Base-by-base conservation (phyloP, 2,888 invertebrate species). In the Eulithis prunata region DNA sequence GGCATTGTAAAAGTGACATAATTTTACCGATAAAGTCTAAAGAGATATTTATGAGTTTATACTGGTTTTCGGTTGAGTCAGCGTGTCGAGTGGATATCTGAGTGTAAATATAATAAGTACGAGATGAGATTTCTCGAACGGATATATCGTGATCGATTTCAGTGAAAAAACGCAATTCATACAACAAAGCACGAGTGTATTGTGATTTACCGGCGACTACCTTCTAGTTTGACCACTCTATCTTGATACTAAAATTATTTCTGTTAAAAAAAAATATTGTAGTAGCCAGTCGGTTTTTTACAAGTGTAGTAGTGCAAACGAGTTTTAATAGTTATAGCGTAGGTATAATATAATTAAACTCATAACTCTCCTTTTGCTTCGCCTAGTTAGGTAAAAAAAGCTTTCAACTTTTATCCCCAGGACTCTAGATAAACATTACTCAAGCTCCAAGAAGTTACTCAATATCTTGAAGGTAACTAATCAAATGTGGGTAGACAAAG, bases 141-240 rank as follows among this genome's bases (percentile, higher is more conserved):
- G 86, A 81, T 83, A 78, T 77, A 71, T 77, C 81, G 80, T 85
- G 91, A 90, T 90, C 89, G 87, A 90, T 91, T 91, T 90, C 90
- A 85, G 82, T 85, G 81, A 89, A 90, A 91, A 91, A 90, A 90
- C 79, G 86, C 88, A 87, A 90, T 88, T 86, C 89, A 87, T 87
- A 89, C 83, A 86, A 90, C 86, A 88, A 89, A 83, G 86, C 88
- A 86, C 83, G 82, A 83, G 83, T 76, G 79, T 79, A 86, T 88
- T 89, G 90, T 89, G 86, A 87, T 84, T 80, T 85, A 81, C 82
- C 85, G 83, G 84, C 84, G 81, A 85, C 83, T 59, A 60, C 82
- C 81, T 82, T 81, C 78, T 76, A 14, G 76, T 76, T 62, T 69
- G 75, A 76, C 64, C 62, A 11, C 52, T 62, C 21, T 10, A 57